These are phyloP conservation scores for Lagodon rhomboides DNA, from an alignment of 2,797 vertebrate genomes.

Conservation along the genomic window DNA sequence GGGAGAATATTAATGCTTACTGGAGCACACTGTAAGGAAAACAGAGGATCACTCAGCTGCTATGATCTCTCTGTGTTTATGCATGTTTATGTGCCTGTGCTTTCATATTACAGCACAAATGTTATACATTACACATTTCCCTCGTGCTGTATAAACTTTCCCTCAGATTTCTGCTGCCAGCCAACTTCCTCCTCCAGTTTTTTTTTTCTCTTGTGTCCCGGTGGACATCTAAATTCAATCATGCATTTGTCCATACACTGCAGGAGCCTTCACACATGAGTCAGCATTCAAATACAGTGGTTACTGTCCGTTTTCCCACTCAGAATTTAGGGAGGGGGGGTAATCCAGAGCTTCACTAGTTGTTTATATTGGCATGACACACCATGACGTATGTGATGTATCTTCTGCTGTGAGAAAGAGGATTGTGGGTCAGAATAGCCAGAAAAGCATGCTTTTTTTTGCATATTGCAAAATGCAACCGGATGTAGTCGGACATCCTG, in stretches of 20 bases:
- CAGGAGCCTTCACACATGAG: slow-evolving; percentile 42
- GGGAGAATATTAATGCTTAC: slow-evolving; percentile 38
- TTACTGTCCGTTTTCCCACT: slow-evolving; percentile 21
- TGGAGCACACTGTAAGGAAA: slow-evolving; percentile 46
- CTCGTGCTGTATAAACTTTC: slow-evolving; percentile 58
- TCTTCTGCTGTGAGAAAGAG: background rate
- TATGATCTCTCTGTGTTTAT: slow-evolving; percentile 4
- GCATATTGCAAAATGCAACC: no score
- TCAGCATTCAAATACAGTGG: slow-evolving; percentile 29
- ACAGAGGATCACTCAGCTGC: slow-evolving; percentile 35
- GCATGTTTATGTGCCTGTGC: slow-evolving; percentile 16
- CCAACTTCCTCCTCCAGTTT: slow-evolving; percentile 50
- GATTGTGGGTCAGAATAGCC: background rate
- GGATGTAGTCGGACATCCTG: no score
- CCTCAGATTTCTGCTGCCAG: slow-evolving; percentile 49
- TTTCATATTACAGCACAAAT: slow-evolving; percentile 58
- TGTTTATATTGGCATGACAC: no score
- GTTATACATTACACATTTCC: slow-evolving; percentile 54
- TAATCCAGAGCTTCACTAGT: slow-evolving; percentile 24
- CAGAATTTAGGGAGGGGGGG: slow-evolving; percentile 10
- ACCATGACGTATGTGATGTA: no score
- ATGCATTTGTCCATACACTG: slow-evolving; percentile 22
- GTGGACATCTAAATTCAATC: slow-evolving; percentile 46
- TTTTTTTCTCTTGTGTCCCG: slow-evolving; percentile 15
- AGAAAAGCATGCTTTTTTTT: no score